Evolutionary conservation across 2,113 vertebrate species (phyloP).

Genomic region (Xenotilapia leptura): DNA sequence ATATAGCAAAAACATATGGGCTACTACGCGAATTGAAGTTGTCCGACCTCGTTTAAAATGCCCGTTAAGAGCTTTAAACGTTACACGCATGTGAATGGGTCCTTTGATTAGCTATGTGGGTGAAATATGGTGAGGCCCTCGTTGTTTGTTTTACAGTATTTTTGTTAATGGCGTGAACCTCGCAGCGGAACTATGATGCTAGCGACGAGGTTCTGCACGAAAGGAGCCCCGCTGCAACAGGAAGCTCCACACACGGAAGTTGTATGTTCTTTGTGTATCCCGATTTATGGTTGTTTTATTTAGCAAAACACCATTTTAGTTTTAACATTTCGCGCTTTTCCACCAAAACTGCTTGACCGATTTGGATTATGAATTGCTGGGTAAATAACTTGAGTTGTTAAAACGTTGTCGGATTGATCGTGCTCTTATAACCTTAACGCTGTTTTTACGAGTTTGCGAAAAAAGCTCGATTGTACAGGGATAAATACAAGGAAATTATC

Average conservation of each 20-base stretch:
- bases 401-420: neutral
- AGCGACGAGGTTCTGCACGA: slow-evolving; percentile 57
- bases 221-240: slow-evolving; percentile 63
- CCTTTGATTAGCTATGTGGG: neutral
- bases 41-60: neutral
- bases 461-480: slow-evolving; percentile 2
- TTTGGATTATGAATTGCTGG: slow-evolving; percentile 53
- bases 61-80: neutral
- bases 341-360: neutral
- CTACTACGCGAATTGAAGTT: neutral
- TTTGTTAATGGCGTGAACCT: slow-evolving; percentile 15
- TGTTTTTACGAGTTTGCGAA: slow-evolving; percentile 50
- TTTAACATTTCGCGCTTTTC: neutral
- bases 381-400: slow-evolving; percentile 26
- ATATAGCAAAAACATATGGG: neutral
- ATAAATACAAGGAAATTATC: neutral
- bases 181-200: slow-evolving; percentile 61
- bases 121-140: neutral
- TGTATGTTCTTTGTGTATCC: slow-evolving; percentile 80
- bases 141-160: slow-evolving; percentile 26
- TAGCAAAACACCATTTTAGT: slow-evolving; percentile 57
- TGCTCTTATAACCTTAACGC: slow-evolving; percentile 8
- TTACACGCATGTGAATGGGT: neutral
- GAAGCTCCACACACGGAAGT: slow-evolving; percentile 75
- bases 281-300: slow-evolving; percentile 72